Evolutionary conservation across 2,888 invertebrate species (phyloP).

Genomic region (Eristalinus sepulchralis): DNA sequence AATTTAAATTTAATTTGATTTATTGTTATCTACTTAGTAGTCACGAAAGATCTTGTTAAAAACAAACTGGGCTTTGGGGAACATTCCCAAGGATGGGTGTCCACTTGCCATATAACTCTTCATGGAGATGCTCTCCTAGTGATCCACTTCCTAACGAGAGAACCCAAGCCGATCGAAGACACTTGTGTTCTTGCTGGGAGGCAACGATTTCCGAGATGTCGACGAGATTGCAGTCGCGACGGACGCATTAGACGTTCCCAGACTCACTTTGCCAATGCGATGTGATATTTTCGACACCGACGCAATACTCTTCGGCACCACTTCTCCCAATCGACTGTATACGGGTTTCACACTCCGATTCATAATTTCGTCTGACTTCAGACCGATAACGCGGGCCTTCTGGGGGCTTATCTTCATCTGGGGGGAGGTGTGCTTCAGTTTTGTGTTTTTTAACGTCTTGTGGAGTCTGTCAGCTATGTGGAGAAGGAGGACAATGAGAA

Average conservation of each 20-base stretch:
- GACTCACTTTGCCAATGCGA: conserved; percentile 74
- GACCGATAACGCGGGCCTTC: conserved; percentile 75
- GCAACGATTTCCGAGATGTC: background rate
- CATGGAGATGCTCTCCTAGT: background rate
- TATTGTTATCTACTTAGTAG: background rate
- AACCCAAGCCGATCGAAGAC: conserved; percentile 79
- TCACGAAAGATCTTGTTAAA: background rate
- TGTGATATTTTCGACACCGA: conserved; percentile 72
- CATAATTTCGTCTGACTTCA: conserved; percentile 79
- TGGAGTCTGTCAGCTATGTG: conserved; percentile 76
- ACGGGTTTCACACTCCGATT: conserved; percentile 76
- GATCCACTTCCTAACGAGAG: conserved; percentile 36
- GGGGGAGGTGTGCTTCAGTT: conserved; percentile 76
- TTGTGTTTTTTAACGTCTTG: conserved; percentile 77
- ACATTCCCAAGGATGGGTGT: background rate
- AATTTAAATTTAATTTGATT: background rate
- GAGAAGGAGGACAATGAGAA: background rate
- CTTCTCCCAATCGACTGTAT: conserved; percentile 77
- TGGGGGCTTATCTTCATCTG: conserved; percentile 74
- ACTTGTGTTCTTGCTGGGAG: conserved; percentile 68
- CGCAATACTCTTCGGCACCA: background rate
- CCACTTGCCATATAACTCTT: background rate
- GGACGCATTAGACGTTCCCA: conserved; percentile 15
- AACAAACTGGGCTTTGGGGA: background rate
- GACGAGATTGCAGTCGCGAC: background rate